Percentiles rank a stretch among this genome's conserved stretches.
These are phyloP conservation scores for Halyomorpha halys DNA, from an alignment of 1,140 invertebrate genomes.

Conservation along the genomic window DNA sequence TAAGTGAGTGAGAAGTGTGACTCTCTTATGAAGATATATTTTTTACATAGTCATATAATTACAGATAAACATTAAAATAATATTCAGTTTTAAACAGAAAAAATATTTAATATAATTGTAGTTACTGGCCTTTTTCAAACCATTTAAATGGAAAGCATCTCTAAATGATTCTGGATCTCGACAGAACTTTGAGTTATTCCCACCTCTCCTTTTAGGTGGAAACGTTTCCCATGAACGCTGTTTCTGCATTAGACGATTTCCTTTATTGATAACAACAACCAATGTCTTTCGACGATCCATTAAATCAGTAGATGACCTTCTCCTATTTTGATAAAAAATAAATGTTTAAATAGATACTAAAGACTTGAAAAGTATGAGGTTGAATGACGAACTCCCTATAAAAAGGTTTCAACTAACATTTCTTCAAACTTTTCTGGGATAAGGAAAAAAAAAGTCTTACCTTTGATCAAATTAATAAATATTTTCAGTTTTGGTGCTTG, in stretches of 20 bases:
- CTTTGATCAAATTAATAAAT: too few species aligned
- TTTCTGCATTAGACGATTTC: constrained; percentile 44
- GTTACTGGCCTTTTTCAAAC: constrained; percentile 32
- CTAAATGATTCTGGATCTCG: constrained; percentile 35
- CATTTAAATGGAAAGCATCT: constrained; percentile 33
- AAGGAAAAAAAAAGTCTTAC: too few species aligned
- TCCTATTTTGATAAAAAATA: constrained; percentile 14
- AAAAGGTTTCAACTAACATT: too few species aligned
- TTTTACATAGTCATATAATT: too few species aligned
- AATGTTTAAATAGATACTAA: too few species aligned
- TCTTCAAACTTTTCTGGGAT: too few species aligned
- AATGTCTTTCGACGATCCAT: constrained; percentile 40
- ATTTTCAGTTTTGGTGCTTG: too few species aligned
- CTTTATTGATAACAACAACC: constrained; percentile 39
- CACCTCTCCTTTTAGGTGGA: constrained; percentile 42
- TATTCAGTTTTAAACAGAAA: not conserved
- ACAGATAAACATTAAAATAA: not conserved
- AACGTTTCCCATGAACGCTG: constrained; percentile 57
- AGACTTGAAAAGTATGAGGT: too few species aligned
- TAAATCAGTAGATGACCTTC: constrained; percentile 30
- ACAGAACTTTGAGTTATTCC: constrained; percentile 31
- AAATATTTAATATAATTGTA: not conserved
- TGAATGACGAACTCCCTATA: too few species aligned
- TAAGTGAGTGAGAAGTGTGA: too few species aligned
- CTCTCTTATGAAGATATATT: not conserved